Evolutionary conservation across 2,888 invertebrate species (phyloP), one percentile per base, ranked within the genome.

Genomic region (Polymixis flavicincta): DNA sequence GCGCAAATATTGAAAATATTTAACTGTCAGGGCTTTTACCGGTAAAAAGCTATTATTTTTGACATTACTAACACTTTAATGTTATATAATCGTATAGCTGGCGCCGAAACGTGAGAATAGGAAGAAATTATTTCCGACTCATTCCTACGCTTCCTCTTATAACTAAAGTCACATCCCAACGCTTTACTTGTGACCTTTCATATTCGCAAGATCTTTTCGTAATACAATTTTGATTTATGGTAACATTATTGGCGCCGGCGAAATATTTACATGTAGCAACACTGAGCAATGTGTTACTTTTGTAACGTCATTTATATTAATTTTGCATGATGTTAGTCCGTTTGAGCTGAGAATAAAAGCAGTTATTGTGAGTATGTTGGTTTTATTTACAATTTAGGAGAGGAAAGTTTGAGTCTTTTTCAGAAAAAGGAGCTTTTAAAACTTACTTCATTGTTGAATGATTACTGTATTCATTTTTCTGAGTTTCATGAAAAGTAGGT

Each of bases 141-240:
- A 13, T 5, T 17, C 2, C 0, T 5, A 32, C 82, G 75, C 61
- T 75, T 14, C 8, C 55, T 19, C 42, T 45, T 52, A 0, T 55
- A 5, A 9, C 42, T 37, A 13, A 52, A 45, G 8, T 54, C 28
- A 37, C 17, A n/a, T 1, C 28, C 28, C 14, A 25, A 65, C 42
- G 50, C 52, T 64, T 59, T 42, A 68, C 67, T 73, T 65, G 14
- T 73, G 55, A 66, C 79, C 80, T 78, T 66, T 69, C 45, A 65
- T 60, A 72, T 71, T 61, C 65, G 28, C 63, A 69, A 66, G 65
- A 83, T 73, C 54, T 0, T 98, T 97, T 87, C 98, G 97, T 11
- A 98, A 98, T 75, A 98, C 97, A 85, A 98, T 97, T 1, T 97
- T 98, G 66, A 97, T 88, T 75, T 97, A 97, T 50, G 97, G 97